Percentiles rank a stretch among this genome's conserved stretches.
phyloP scores from a whole-genome alignment of 2,113 vertebrate species.

The Hyperopisus bebe region DNA sequence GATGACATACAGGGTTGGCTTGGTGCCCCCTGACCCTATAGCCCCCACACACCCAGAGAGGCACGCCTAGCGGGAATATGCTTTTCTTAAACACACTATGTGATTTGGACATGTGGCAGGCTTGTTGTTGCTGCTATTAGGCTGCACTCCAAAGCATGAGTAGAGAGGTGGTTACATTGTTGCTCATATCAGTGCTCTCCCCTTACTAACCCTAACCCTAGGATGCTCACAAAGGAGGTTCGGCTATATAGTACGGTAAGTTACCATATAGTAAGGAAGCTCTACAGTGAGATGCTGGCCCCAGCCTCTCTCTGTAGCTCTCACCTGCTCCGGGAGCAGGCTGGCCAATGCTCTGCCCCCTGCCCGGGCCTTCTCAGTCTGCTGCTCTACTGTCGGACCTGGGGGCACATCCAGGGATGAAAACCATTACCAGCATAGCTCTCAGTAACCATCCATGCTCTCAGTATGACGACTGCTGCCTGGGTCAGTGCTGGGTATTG shows the following conservation, averaged over 20 bases:
- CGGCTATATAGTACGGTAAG: background rate
- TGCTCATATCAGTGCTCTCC: background rate
- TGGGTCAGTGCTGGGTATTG: background rate
- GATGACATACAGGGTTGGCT: conserved; percentile 22
- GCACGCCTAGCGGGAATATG: background rate
- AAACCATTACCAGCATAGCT: background rate
- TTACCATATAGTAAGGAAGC: background rate
- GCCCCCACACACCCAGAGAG: background rate
- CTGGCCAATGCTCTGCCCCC: conserved; percentile 79
- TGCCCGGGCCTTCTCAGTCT: conserved; percentile 88
- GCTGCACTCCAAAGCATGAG: background rate
- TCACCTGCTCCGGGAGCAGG: conserved; percentile 80
- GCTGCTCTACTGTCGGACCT: conserved; percentile 95
- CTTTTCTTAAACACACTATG: background rate
- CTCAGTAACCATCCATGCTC: background rate
- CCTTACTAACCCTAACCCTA: background rate
- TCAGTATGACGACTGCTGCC: background rate
- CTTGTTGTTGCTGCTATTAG: background rate
- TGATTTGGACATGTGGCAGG: background rate
- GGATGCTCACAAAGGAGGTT: background rate
- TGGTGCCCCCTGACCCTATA: background rate
- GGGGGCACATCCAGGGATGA: conserved; percentile 2
- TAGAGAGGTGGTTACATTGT: background rate
- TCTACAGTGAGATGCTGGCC: background rate
- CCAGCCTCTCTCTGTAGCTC: background rate